Conservation (phyloP, 2,797 vertebrate species). For the Lagorchestes hirsutus region DNA sequence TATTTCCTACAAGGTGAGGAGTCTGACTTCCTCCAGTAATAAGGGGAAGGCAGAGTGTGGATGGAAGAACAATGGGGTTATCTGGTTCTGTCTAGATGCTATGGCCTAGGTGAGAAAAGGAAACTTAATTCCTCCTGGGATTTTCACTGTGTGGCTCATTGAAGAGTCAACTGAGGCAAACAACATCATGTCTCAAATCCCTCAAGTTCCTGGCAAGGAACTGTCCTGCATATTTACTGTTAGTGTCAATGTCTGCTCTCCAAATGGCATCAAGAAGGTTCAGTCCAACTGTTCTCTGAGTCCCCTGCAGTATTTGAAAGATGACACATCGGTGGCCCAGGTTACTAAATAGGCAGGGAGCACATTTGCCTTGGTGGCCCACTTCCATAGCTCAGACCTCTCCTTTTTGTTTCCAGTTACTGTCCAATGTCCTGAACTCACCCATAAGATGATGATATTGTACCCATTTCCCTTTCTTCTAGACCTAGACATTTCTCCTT, state of each 20-base stretch:
- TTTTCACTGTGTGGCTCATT: background rate
- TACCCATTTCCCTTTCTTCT: no score
- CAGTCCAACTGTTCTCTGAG: conserved; percentile 88
- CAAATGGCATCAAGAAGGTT: conserved; percentile 86
- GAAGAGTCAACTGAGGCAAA: conserved; percentile 37
- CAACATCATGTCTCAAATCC: conserved; percentile 35
- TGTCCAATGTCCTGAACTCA: background rate
- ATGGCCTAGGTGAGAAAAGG: background rate
- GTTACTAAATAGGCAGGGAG: conserved; percentile 70
- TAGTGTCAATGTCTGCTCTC: conserved; percentile 84
- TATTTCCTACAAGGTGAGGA: conserved; percentile 86
- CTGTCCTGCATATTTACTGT: conserved; percentile 89
- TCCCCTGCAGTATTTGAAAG: conserved; percentile 84
- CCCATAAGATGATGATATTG: background rate
- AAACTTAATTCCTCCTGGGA: background rate
- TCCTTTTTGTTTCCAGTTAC: background rate
- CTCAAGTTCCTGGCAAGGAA: conserved; percentile 72
- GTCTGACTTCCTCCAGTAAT: background rate
- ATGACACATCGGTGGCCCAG: conserved; percentile 86
- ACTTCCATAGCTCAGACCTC: background rate
- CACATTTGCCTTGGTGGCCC: background rate
- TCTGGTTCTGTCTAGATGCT: background rate
- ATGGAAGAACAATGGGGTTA: background rate
- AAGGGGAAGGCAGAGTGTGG: background rate
- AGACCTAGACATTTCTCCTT: background rate